Evolutionary conservation across 2,113 vertebrate species (phyloP).

Genomic region (Numida meleagris): DNA sequence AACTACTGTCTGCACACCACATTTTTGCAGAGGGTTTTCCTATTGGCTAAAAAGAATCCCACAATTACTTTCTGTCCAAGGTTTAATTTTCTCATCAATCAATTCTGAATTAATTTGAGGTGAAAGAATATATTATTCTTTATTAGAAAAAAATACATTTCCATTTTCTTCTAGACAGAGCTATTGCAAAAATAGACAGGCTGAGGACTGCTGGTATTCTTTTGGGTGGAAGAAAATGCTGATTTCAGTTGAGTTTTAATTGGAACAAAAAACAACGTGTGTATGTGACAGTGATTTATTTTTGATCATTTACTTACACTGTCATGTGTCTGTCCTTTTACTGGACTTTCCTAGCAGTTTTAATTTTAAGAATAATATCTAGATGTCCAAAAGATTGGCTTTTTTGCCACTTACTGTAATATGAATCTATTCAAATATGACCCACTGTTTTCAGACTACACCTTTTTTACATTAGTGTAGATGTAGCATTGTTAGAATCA

Average conservation of each 20-base stretch:
- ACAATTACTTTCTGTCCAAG: constrained; percentile 33
- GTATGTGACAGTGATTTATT: neutral
- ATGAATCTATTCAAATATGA: neutral
- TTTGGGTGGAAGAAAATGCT: neutral
- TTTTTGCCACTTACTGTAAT: neutral
- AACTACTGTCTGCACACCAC: constrained; percentile 3
- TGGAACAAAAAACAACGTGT: neutral
- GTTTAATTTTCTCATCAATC: constrained; percentile 59
- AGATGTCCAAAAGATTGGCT: neutral
- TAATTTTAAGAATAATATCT: neutral
- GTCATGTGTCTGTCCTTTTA: neutral
- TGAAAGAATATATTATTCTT: constrained; percentile 27
- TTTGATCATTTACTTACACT: neutral
- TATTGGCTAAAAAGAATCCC: neutral
- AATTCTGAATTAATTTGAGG: constrained; percentile 55
- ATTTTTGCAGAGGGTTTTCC: neutral
- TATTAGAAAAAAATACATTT: neutral
- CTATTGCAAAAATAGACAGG: neutral
- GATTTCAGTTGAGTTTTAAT: neutral
- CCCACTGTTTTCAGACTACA: neutral
- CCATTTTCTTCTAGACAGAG: constrained; percentile 2
- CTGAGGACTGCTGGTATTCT: neutral
- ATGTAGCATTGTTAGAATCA: neutral
- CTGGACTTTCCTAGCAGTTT: neutral
- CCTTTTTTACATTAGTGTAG: neutral